These are phyloP conservation scores for Ophion slaviceki DNA, from an alignment of 2,888 invertebrate genomes.

Conservation along the genomic window DNA sequence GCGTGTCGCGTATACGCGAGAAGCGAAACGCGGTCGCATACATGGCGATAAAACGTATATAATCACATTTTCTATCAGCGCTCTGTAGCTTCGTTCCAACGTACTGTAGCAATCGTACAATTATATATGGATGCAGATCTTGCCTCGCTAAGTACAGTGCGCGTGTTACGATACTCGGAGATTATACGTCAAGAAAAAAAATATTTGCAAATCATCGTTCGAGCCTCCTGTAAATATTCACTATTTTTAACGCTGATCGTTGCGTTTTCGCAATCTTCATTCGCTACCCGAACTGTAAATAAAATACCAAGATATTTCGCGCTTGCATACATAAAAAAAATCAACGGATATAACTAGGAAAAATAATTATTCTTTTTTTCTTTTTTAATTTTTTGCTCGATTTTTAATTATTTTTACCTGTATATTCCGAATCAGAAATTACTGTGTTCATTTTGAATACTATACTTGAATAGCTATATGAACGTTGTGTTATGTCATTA, in stretches of 20 bases:
- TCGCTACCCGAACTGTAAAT: background rate
- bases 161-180: background rate
- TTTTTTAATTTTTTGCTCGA: too few relatives aligned
- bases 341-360: too few relatives aligned
- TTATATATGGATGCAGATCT: background rate
- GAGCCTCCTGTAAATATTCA: background rate
- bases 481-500: too few relatives aligned
- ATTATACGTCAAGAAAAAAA: background rate
- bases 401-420: too few relatives aligned
- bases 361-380: too few relatives aligned
- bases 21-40: background rate
- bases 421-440: too few relatives aligned
- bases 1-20: background rate
- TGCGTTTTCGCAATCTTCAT: background rate
- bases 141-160: too few relatives aligned
- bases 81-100: background rate
- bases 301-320: background rate
- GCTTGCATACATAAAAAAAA: too few relatives aligned
- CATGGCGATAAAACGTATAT: background rate
- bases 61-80: background rate
- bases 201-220: background rate
- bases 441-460: too few relatives aligned
- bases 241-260: background rate
- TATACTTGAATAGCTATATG: too few relatives aligned
- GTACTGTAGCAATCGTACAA: background rate